Evolutionary conservation across 2,113 vertebrate genomes (phyloP), one percentile per base, ranked within the genome.

Genomic region (Anarhynchus alexandrinus): DNA sequence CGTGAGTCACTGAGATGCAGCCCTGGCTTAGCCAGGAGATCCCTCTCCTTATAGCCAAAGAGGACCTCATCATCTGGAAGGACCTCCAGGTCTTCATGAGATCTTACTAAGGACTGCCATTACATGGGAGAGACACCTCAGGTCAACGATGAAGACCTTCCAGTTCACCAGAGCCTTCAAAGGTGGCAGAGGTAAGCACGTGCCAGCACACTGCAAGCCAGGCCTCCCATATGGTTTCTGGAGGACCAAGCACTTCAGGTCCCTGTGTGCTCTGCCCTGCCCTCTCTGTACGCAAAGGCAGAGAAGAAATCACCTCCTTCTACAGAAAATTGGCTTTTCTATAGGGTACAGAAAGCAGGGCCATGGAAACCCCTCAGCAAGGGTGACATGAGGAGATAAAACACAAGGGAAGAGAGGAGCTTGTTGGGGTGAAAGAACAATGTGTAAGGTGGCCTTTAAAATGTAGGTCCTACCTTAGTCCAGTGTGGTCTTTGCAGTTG

Each of bases 401-500:
- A 42, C 21, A 16, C 15, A 15, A 40, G 29, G 29, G 29, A 78
- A 51, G 20, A 18, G 34, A 66, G 0, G 10, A 51, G 42, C 20
- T 19, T 55, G 47, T 17, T 54, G 27, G 3, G 34, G 32, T 52
- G 49, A 42, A 30, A 72, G 42, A 29, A 47, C 29, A 29, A 40
- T 12, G 66, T n/a, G 17, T 59, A 66, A 21, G 26, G 52, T 32
- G 32, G 21, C 22, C 59, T 82, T 79, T 67, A 38, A 65, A 83
- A 47, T 17, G 20, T 11, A 43, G 30, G 45, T 82, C 87, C 76
- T 90, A 99, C 99, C 99, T 99, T 99, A 89, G 98, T 98, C 98
- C 99, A 99, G 72, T 98, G 98, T 91, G 98, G 98, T 76, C 98
- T 98, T 96, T 97, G 97, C 81, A 98, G 92, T 86, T 98, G 98